Base-by-base conservation (phyloP, 2,113 vertebrate genomes). In the Poeciliopsis turrubarensis region DNA sequence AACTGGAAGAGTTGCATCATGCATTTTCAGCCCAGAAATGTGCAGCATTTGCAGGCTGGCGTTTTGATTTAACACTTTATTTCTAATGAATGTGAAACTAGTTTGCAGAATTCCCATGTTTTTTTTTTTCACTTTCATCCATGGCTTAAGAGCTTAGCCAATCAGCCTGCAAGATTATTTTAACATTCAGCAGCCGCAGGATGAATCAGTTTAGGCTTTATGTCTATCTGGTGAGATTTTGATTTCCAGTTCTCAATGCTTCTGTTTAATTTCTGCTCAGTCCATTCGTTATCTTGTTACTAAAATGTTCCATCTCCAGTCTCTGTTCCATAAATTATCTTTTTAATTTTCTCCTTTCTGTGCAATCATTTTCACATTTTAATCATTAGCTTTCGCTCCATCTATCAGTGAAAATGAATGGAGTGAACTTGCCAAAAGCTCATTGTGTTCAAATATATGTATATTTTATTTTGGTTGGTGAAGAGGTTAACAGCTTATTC, bases 401-500 rank as follows among this genome's bases (percentile, higher is more conserved):
- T 68, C 62, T 80, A 70, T 65, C 57, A 15, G 51, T 31, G 51
- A 54, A 30, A 78, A 27, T 66, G 69, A 60, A 87, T 84, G 70
- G 65, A 65, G 15, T 30, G 30, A 2, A 31, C 70, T 31, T 51
- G 57, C 69, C 72, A 68, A 77, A 79, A 71, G 73, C 73, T 85
- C 75, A 76, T 68, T 64, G 44, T 65, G 61, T 78, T 44, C 39
- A 68, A 71, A 31, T 31, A 31, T 31, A 31, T 31, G 4, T 31
- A 31, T 31, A 31, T 31, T 4, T 31, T 31, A 31, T 37, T 37
- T 12, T 37, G 34, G 10, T 37, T 27, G 0, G 71, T 39, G 31
- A 57, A 57, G 70, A 72, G 77, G 47, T 86, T 63, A 82, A 72
- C 75, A 70, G 39, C 19, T 32, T 32, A 73, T 26, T 12, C 31